Evolutionary conservation across 2,113 vertebrate genomes (phyloP), one percentile per base, ranked within the genome.

Genomic region (Colistium nudipinnis): DNA sequence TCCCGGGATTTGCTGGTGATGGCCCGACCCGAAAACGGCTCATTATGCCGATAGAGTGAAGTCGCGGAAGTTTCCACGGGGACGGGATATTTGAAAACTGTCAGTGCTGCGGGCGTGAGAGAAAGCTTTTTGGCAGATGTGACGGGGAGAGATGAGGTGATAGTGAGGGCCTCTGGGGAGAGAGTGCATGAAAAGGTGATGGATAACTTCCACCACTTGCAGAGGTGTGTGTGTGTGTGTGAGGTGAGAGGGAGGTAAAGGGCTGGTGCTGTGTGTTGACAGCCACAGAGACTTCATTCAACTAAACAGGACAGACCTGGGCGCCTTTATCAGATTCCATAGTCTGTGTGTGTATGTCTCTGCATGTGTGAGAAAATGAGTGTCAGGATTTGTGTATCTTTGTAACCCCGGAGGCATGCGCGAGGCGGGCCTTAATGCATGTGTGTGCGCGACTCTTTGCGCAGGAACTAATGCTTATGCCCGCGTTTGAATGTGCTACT

Each of bases 41-140:
- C 56, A 36, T 62, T 1, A 2, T 63, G 65, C 64, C 78, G 45
- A 22, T 78, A 56, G 31, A 48, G 57, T 80, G 17, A 79, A 56
- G 54, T 27, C 11, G 10, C 10, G 28, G 35, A 59, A 1, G 6
- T 43, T 49, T 49, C 70, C 57, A 49, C 64, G 36, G 9, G 10
- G 14, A n/a, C n/a, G 19, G 28, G 28, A 47, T 16, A 17, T 76
- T 77, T 73, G 68, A 74, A 70, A 78, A 16, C 31, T 6, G 45
- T 39, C 63, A 36, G 53, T 11, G 54, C 54, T 72, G 70, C 27
- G 33, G 82, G 83, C 59, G 79, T 74, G 74, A 76, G 70, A 86
- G 68, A 87, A 83, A 81, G 83, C 75, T 84, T 88, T 22, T 89
- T 87, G 84, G 78, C 89, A 88, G 79, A 87, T 77, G 80, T 76